Evolutionary conservation across 2,888 invertebrate species (phyloP), one percentile per base, ranked within the genome.

Genomic region (Conus canariensis): DNA sequence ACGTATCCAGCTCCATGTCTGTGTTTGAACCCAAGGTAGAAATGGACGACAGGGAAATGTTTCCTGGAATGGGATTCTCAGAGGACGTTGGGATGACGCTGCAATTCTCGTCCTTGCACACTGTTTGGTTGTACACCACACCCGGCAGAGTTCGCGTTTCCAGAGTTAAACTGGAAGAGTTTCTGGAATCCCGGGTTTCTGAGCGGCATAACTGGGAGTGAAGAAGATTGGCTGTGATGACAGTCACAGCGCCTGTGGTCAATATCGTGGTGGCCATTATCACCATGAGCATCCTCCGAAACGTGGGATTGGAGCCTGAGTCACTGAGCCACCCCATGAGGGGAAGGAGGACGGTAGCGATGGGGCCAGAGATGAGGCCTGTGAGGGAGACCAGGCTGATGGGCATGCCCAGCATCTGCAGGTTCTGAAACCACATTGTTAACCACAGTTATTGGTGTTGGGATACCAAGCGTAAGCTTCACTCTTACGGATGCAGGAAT

Each of bases 241-340:
- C 25, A 25, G 25, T 14, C 6, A 58, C 16, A 58, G 59, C 12
- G 80, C 88, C 88, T 8, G 14, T 59, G 25, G 58, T 22, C 16
- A 74, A 45, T 19, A 88, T 58, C 16, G 25, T 14, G 16, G 88
- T 77, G 30, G 88, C 6, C 16, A 80, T 0, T 19, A 83, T 58
- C 10, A 88, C 83, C 10, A n/a, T 64, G 3, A n/a, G 8, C 12
- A 45, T 60, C 83, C 80, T 88, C 58, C 88, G 88, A 19, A 45
- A 19, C 45, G 25, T 22, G 6, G 56, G 83, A 22, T 67, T 88
- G 45, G 45, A 6, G 56, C 88, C 83, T 2, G 67, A 6, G 83
- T 88, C 88, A n/a, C 82, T 88, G 64, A 30, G 22, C 88, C 88
- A 88, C 25, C 88, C 88, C 80, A 88, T 60, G 45, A 88, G 22